These are phyloP conservation scores for Riparia riparia DNA, from an alignment of 2,113 vertebrate species.

Conservation along the genomic window DNA sequence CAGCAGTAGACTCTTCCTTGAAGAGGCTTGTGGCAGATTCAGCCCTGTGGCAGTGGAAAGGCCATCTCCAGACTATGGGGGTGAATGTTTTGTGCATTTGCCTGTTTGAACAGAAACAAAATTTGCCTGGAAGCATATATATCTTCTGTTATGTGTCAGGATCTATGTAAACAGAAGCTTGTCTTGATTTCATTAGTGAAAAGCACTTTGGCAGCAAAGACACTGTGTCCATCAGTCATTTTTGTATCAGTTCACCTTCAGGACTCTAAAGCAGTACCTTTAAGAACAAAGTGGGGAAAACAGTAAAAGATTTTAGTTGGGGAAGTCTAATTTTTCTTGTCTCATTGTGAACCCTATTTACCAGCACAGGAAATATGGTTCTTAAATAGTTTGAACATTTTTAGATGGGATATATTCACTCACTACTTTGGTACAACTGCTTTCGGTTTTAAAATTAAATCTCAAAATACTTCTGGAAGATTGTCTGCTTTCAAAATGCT, in stretches of 20 bases:
- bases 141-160: not conserved
- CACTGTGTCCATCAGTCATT: not conserved
- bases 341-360: not conserved
- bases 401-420: not conserved
- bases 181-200: not conserved
- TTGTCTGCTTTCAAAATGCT: not conserved
- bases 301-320: not conserved
- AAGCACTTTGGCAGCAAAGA: not conserved
- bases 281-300: not conserved
- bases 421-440: rapidly evolving
- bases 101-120: not conserved
- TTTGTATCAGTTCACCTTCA: not conserved
- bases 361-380: not conserved
- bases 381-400: not conserved
- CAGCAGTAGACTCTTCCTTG: not conserved
- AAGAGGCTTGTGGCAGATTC: not conserved
- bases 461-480: not conserved
- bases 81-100: not conserved
- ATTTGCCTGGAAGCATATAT: not conserved
- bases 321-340: not conserved
- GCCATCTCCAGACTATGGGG: not conserved
- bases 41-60: not conserved
- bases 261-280: not conserved
- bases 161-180: not conserved
- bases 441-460: not conserved